phyloP scores from a whole-genome alignment of 2,113 vertebrate genomes.

The Danionella cerebrum region DNA sequence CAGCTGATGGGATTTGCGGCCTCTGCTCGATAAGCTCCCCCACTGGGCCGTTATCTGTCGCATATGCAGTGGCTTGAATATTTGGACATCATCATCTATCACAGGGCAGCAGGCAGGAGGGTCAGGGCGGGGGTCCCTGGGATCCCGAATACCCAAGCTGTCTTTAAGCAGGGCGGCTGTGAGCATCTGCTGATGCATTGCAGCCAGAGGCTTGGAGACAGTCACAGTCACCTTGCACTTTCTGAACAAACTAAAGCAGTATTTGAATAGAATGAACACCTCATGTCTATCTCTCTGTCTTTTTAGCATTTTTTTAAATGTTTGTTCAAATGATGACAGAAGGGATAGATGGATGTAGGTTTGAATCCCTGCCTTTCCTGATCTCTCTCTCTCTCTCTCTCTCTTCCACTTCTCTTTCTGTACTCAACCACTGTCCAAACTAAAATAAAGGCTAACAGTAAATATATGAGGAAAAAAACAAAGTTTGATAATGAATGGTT shows the following conservation, averaged over 20 bases:
- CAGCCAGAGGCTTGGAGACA: not conserved
- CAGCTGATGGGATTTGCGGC: constrained; percentile 9
- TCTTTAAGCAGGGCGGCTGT: constrained; percentile 1
- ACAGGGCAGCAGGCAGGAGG: constrained; percentile 14
- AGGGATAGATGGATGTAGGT: too few species aligned
- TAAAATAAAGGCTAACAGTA: too few species aligned
- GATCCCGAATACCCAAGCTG: not conserved
- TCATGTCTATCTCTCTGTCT: too few species aligned
- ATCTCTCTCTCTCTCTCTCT: too few species aligned
- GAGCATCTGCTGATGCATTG: constrained; percentile 21
- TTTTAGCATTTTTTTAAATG: too few species aligned
- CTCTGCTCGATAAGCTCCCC: constrained; percentile 19
- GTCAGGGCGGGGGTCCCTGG: not conserved
- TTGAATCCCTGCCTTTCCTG: too few species aligned
- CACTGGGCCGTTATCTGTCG: constrained; percentile 23
- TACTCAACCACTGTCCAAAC: too few species aligned
- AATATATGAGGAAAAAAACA: too few species aligned
- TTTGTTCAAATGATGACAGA: too few species aligned
- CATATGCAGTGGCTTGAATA: constrained; percentile 12
- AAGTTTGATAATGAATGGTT: too few species aligned
- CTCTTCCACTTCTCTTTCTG: too few species aligned
- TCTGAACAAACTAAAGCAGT: constrained; percentile 17
- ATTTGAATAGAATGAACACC: too few species aligned
- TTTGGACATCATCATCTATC: constrained; percentile 35
- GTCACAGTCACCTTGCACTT: constrained; percentile 30